Percentiles rank a stretch among this genome's conserved stretches.
These are phyloP conservation scores for Sakesphorus luctuosus DNA, from an alignment of 2,113 vertebrate species.

Conservation along the genomic window DNA sequence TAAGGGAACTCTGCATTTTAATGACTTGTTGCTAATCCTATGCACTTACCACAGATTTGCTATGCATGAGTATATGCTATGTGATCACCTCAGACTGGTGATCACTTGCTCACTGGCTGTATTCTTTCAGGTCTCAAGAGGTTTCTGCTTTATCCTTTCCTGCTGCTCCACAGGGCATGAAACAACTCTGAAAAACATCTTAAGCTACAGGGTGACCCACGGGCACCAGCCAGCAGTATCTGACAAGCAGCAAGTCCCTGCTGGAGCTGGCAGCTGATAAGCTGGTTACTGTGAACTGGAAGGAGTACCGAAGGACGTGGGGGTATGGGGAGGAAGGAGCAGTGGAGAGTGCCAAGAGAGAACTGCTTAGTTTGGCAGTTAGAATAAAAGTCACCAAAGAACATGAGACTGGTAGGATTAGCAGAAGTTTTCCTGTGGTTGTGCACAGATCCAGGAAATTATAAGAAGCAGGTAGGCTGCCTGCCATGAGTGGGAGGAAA, in stretches of 20 bases:
- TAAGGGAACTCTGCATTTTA: neutral
- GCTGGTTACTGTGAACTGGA: slow-evolving; percentile 5
- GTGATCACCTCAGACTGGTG: neutral
- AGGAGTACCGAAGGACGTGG: neutral
- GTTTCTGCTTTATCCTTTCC: neutral
- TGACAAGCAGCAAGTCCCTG: neutral
- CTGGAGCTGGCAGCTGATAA: slow-evolving; percentile 38
- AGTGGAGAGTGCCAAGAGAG: slow-evolving; percentile 43
- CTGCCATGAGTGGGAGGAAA: slow-evolving; percentile 70
- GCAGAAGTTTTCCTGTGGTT: slow-evolving; percentile 71
- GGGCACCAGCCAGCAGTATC: neutral
- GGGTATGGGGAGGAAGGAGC: neutral
- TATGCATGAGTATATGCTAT: neutral
- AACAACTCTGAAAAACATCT: neutral
- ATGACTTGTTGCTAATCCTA: neutral
- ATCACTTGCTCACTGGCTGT: neutral
- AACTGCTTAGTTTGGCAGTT: slow-evolving; percentile 70
- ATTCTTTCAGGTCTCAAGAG: neutral
- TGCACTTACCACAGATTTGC: neutral
- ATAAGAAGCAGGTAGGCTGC: slow-evolving; percentile 70
- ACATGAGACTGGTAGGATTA: slow-evolving; percentile 69
- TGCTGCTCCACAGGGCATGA: neutral
- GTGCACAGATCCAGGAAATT: slow-evolving; percentile 66
- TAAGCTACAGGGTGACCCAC: neutral
- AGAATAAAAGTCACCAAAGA: slow-evolving; percentile 66